Evolutionary conservation across 2,888 invertebrate species (phyloP).

Genomic region (Drosophila incognita): DNA sequence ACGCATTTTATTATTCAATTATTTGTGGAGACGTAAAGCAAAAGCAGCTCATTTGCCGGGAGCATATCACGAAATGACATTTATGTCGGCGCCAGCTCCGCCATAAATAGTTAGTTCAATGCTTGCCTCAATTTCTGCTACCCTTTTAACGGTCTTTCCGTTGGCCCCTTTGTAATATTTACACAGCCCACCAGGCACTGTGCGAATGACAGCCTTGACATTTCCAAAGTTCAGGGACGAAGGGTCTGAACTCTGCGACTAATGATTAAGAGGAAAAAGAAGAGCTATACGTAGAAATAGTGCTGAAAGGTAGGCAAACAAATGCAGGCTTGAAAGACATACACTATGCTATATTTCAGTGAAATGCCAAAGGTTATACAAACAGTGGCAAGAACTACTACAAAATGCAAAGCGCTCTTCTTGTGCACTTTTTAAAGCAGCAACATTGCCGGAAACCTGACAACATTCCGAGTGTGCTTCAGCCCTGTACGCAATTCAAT

Average conservation of each 20-base stretch:
- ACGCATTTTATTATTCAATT: conserved; percentile 62
- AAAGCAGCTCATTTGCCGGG: conserved; percentile 21
- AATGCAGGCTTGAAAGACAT: conserved; percentile 29
- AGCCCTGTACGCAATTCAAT: conserved; percentile 1
- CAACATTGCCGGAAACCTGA: conserved; percentile 1
- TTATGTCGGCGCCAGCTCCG: conserved; percentile 39
- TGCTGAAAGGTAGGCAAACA: conserved; percentile 33
- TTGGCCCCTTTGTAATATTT: conserved; percentile 15
- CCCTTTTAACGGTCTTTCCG: conserved; percentile 20
- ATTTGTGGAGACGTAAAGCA: conserved; percentile 41
- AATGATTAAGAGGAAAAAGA: background rate
- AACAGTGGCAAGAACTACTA: conserved; percentile 16
- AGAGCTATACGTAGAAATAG: background rate
- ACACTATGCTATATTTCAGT: conserved; percentile 17
- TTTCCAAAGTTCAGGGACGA: conserved; percentile 51
- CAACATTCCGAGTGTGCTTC: background rate
- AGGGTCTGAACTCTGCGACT: background rate
- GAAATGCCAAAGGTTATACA: conserved; percentile 44
- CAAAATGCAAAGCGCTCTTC: background rate
- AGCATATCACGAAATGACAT: conserved; percentile 19
- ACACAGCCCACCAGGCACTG: conserved; percentile 10
- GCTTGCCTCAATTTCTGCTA: conserved; percentile 14
- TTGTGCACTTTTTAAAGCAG: background rate
- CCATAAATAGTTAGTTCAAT: conserved; percentile 52
- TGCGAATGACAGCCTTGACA: conserved; percentile 41